These are phyloP conservation scores for Enteromius paludinosus DNA, from an alignment of 2,797 vertebrate genomes.

Conservation along the genomic window DNA sequence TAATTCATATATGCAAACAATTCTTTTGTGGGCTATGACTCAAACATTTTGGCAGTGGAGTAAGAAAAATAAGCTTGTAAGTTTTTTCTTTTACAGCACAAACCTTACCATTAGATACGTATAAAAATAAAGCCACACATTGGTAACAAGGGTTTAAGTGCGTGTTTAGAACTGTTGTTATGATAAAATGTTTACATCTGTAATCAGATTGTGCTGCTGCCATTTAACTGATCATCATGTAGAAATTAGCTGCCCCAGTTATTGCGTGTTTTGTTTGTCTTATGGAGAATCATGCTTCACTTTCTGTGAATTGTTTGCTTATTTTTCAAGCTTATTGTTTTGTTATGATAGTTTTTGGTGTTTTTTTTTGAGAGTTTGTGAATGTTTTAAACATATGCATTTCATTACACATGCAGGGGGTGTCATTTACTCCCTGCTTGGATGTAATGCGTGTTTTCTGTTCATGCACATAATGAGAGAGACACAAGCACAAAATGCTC, in stretches of 20 bases:
- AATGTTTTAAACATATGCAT: neutral
- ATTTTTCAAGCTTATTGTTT: neutral
- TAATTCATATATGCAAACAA: neutral
- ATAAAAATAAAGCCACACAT: neutral
- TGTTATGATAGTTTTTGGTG: neutral
- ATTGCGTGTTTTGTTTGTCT: neutral
- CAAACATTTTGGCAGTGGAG: neutral
- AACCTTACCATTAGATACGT: neutral
- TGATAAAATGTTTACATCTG: neutral
- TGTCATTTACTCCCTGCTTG: neutral
- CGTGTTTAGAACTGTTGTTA: neutral
- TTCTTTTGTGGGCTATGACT: neutral
- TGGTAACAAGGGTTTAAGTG: neutral
- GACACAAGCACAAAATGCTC: neutral
- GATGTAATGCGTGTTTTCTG: neutral
- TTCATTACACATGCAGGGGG: constrained; percentile 13
- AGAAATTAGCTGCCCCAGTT: neutral
- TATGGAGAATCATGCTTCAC: neutral
- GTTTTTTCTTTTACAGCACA: neutral
- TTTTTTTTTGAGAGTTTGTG: constrained; percentile 19
- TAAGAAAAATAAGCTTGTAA: neutral
- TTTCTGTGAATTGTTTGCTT: neutral
- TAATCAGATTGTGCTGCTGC: neutral
- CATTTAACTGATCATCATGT: neutral
- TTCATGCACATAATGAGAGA: neutral